Evolutionary conservation across 64 coral and sea anemone genomes (phyloP).

Genomic region (Orbicella faveolata): DNA sequence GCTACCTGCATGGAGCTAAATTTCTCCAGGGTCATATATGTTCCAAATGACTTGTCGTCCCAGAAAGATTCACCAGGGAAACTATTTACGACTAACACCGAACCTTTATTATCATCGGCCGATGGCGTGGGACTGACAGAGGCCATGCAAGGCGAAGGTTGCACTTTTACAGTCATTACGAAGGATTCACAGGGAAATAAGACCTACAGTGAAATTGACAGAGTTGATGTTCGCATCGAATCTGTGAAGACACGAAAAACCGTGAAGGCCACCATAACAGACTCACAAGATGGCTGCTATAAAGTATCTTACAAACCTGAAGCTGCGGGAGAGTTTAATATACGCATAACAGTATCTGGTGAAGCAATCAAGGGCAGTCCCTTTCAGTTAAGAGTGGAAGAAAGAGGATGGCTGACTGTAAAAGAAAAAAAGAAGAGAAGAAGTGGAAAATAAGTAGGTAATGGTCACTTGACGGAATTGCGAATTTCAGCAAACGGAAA

Average conservation of each 20-base stretch:
- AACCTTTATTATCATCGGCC: not conserved
- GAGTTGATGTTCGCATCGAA: not conserved
- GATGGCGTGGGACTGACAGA: not conserved
- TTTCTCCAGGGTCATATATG: not conserved
- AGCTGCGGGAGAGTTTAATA: not conserved
- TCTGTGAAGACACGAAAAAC: not conserved
- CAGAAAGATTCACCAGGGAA: not conserved
- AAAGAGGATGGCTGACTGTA: not conserved
- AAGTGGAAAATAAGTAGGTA: too few species aligned
- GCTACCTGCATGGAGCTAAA: not conserved
- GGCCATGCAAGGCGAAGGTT: not conserved
- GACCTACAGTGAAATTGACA: not conserved
- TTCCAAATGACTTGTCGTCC: not conserved
- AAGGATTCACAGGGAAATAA: not conserved
- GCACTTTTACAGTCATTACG: not conserved
- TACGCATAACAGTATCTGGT: not conserved
- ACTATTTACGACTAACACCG: not conserved
- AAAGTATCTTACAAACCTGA: not conserved
- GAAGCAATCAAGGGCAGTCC: slow-evolving; percentile 7
- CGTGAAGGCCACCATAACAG: not conserved
- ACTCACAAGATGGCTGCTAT: not conserved
- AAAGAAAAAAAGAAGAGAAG: too few species aligned
- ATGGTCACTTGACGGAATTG: too few species aligned
- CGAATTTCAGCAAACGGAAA: too few species aligned
- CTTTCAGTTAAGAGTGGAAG: not conserved